Base-by-base conservation (phyloP, 2,113 vertebrate genomes). In the Psophia crepitans region DNA sequence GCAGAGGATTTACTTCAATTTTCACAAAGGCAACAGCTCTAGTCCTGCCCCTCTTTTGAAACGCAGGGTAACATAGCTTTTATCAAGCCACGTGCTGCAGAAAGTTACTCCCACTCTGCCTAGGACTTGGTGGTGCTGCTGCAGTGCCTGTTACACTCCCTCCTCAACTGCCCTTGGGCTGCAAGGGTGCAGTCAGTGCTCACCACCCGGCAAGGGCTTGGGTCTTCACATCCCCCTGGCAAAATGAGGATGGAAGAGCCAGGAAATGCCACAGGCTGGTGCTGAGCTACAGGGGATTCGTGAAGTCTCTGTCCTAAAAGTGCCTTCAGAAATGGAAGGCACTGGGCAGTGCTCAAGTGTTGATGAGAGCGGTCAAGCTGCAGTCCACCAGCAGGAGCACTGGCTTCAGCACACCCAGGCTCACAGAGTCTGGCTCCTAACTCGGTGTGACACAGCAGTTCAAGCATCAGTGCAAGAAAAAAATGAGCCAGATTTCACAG, bases 171-270 rank as follows among this genome's bases (percentile, higher is more conserved):
- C 15, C 22, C 35, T 60, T 37, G 58, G 75, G 44, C 65, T 68
- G 61, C 44, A 54, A 71, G 10, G 53, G 12, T 60, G 27, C 74
- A 93, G 70, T 33, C 78, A 71, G 39, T 5, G 3, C 63, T 69
- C 68, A 44, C n/a, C 22, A 6, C 30, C n/a, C 61, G 49, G n/a
- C 58, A 23, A 61, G 16, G 63, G 30, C 71, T 61, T 23, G 14
- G 14, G 27, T 77, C 32, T 57, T 65, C 0, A 0, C 33, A 58
- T 21, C 6, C 30, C 49, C 6, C n/a, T 43, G 8, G 20, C 37
- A 63, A 85, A 91, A 80, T 4, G 18, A 93, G 41, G 26, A 22
- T n/a, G 30, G 66, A 85, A 84, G 73, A 46, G 12, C 69, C 39
- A 28, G 1, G 15, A 83, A 60, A 74, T 48, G 68, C 21, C 24